Evolutionary conservation across 2,888 invertebrate genomes (phyloP), one percentile per base, ranked within the genome.

Genomic region (Fragum sueziense): DNA sequence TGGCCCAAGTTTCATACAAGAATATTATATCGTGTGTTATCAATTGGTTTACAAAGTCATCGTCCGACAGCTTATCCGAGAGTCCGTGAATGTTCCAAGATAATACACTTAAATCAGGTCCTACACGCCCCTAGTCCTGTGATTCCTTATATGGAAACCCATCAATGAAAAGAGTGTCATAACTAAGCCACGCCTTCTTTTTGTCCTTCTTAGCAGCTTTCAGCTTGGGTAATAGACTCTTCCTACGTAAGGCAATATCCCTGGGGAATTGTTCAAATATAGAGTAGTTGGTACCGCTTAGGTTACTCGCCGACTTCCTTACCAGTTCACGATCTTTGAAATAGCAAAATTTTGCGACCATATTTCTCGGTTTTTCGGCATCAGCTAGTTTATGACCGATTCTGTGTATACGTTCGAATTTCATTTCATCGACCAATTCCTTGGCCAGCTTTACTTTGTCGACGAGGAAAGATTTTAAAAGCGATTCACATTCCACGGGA

Each of bases 11-110:
- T 52, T 52, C 52, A 52, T 52, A 52, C 52, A 52, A 52, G 20
- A 52, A 52, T 6, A 52, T 22, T n/a, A 52, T 52, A 20, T 52
- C 52, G 6, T 52, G 20, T 22, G 52, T 11, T 11, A 52, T 52
- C 4, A 52, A 6, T 20, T 11, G 6, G 20, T 52, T 52, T 52
- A 11, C 11, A 52, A 52, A 52, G 4, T 52, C 52, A 52, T 22
- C 22, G n/a, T 52, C 22, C 4, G 52, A 11, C n/a, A 52, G n/a
- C 22, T 52, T 52, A 52, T 52, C 52, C 7, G 11, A 11, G 6
- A 52, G 52, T n/a, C 52, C 52, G 20, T 52, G 52, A 22, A 52
- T n/a, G 22, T n/a, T 52, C 52, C 52, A 52, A n/a, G 52, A 52
- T 6, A 52, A 52, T 11, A 52, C 52, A 52, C 52, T 17, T 6